Conservation (phyloP, 2,113 vertebrate genomes). For the Indri indri region DNA sequence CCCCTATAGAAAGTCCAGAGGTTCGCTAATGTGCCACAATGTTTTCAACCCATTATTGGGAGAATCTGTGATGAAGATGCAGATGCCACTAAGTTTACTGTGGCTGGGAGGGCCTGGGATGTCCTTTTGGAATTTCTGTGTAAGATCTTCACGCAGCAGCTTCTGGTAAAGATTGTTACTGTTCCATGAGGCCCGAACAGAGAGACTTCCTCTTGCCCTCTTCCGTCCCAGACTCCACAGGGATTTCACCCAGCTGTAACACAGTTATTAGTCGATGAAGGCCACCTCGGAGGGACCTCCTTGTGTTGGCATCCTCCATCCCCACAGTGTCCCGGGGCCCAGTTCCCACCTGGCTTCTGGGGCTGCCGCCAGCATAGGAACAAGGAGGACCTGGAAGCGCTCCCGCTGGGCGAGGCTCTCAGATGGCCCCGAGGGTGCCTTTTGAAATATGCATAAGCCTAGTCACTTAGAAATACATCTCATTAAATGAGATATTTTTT, state of each 20-base stretch:
- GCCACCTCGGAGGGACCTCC: not conserved
- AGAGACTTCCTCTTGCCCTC: not conserved
- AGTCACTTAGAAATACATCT: conserved; percentile 65
- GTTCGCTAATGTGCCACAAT: not conserved
- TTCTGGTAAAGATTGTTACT: not conserved
- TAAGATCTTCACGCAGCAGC: not conserved
- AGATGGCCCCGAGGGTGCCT: not conserved
- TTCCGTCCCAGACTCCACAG: not conserved
- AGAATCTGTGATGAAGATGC: not conserved
- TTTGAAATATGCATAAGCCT: conserved; percentile 63
- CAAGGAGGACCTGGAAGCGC: not conserved
- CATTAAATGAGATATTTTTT: conserved; percentile 65
- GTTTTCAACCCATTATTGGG: not conserved
- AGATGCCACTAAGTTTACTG: not conserved
- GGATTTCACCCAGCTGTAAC: not conserved
- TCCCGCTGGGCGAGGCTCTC: not conserved
- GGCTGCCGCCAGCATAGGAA: not conserved
- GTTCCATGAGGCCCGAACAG: not conserved
- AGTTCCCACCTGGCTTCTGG: not conserved
- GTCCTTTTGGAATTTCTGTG: not conserved
- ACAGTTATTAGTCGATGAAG: not conserved
- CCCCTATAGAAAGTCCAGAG: not conserved
- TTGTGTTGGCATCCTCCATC: not conserved
- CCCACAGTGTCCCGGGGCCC: not conserved
- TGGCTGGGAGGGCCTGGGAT: not conserved